phyloP scores from a whole-genome alignment of 1,140 invertebrate genomes.

The Potamilus streckersoni region DNA sequence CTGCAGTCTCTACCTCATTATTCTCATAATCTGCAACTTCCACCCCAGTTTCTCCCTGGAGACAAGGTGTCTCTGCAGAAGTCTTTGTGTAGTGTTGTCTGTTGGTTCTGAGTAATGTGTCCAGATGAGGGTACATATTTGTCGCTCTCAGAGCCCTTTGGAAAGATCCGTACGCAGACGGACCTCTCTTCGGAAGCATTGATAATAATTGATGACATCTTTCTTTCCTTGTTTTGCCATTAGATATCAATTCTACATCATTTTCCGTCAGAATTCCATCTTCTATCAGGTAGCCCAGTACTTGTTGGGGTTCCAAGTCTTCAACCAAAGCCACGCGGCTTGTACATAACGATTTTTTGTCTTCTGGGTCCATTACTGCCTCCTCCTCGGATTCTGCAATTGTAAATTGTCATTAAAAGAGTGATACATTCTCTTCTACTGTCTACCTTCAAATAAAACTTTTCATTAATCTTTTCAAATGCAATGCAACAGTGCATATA shows the following conservation, averaged over 20 bases:
- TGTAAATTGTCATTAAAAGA: no score
- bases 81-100: no score
- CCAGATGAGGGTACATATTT: not conserved
- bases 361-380: conserved; percentile 8
- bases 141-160: conserved; percentile 15
- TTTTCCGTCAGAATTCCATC: conserved; percentile 31
- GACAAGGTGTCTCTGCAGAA: no score
- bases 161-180: conserved; percentile 30
- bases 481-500: no score
- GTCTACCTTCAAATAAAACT: no score
- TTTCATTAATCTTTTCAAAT: no score
- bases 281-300: conserved; percentile 20
- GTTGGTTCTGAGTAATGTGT: no score
- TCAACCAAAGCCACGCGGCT: conserved; percentile 19
- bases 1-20: no score
- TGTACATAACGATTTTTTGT: not conserved
- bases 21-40: no score
- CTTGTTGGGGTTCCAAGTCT: conserved; percentile 23
- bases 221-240: conserved; percentile 23
- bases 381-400: no score
- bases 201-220: conserved; percentile 13
- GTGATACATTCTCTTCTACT: no score
- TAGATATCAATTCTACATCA: conserved; percentile 21
- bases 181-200: conserved; percentile 19
- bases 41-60: no score